Conservation (phyloP, 2,888 invertebrate species). For the Epistrophe eligans region DNA sequence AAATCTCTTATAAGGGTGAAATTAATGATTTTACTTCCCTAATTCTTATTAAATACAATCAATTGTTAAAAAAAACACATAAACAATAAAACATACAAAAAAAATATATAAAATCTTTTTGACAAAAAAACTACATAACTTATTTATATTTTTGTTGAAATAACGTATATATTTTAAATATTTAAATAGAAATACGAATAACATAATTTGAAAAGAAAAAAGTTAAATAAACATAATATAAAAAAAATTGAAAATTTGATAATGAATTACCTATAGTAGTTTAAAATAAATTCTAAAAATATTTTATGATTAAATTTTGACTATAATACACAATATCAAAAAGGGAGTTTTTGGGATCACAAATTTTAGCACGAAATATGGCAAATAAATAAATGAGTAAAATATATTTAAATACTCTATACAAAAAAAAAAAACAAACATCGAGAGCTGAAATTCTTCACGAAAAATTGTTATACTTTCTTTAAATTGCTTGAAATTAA, state of each 20-base stretch:
- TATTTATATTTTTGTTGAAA: neutral
- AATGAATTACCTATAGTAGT: neutral
- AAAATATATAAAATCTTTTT: neutral
- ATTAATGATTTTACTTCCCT: neutral
- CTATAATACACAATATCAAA: constrained; percentile 6
- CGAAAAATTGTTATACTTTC: too few relatives aligned
- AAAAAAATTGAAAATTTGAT: neutral
- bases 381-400: neutral
- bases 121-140: neutral
- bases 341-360: constrained; percentile 14
- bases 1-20: neutral
- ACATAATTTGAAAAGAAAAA: too few relatives aligned
- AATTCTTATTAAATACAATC: neutral
- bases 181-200: too few relatives aligned
- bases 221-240: too few relatives aligned
- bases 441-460: too few relatives aligned
- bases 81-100: neutral
- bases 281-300: neutral
- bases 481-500: too few relatives aligned
- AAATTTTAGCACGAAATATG: constrained; percentile 7
- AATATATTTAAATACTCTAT: too few relatives aligned
- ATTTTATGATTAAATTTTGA: neutral
- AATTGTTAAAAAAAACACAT: neutral
- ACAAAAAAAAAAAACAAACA: too few relatives aligned
- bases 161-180: too few relatives aligned